phyloP scores from a whole-genome alignment of 2,797 vertebrate species.

The Parotocinclus haroldoi region DNA sequence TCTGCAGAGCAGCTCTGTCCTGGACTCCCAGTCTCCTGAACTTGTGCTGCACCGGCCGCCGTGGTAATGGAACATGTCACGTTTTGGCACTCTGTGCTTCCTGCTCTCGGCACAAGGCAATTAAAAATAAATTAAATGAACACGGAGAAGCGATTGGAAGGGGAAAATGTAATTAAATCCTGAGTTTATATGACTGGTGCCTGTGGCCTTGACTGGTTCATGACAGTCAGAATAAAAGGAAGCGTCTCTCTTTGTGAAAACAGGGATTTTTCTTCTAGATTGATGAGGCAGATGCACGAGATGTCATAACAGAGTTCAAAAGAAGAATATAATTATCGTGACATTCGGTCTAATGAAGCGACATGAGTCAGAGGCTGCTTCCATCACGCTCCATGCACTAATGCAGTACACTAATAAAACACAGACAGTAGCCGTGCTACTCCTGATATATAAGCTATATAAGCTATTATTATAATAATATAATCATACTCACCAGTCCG shows the following conservation, averaged over 20 bases:
- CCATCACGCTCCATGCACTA: neutral
- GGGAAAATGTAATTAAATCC: slow-evolving; percentile 53
- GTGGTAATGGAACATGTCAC: slow-evolving; percentile 42
- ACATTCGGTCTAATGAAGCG: slow-evolving; percentile 47
- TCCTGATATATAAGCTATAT: too few species aligned
- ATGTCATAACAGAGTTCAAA: slow-evolving; percentile 49
- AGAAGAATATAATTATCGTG: slow-evolving; percentile 51
- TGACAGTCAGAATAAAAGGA: slow-evolving; percentile 35
- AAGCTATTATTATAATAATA: too few species aligned
- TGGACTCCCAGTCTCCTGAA: slow-evolving; percentile 8
- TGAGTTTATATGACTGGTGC: slow-evolving; percentile 44
- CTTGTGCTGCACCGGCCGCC: slow-evolving; percentile 20
- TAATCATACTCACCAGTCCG: too few species aligned
- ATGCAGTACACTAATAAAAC: neutral
- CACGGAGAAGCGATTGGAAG: slow-evolving; percentile 44
- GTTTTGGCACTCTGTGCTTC: slow-evolving; percentile 38
- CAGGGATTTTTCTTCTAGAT: slow-evolving; percentile 27
- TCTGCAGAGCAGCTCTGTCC: neutral
- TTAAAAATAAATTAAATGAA: slow-evolving; percentile 49
- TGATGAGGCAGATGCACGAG: slow-evolving; percentile 41
- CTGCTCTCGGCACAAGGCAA: slow-evolving; percentile 42
- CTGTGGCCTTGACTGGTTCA: slow-evolving; percentile 41
- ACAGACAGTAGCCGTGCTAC: too few species aligned
- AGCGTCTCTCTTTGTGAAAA: slow-evolving; percentile 3
- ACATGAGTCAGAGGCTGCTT: slow-evolving; percentile 31